Evolutionary conservation across 2,797 vertebrate genomes (phyloP), one percentile per base, ranked within the genome.

Genomic region (Cossypha polioptera): DNA sequence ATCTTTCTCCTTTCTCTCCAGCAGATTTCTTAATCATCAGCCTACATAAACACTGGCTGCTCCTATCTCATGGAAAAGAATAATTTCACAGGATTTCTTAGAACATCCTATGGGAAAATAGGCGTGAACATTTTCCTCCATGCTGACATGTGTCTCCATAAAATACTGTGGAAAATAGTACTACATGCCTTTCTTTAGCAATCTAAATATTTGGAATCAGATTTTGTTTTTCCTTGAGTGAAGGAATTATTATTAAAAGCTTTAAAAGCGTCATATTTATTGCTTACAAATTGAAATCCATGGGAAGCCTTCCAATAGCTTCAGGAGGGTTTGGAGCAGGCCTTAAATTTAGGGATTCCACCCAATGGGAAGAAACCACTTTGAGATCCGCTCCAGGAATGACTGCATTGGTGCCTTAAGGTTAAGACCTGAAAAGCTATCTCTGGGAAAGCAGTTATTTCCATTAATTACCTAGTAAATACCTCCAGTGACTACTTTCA

Each of bases 151-250:
- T 50, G 68, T 55, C 50, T 33, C 16, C 73, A 57, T 94, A 83
- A 92, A 86, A 83, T 86, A 78, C 19, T 83, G 84, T 88, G 57
- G 75, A 94, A 95, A 95, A 93, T 72, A 92, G 31, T 77, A 50
- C 74, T 36, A 55, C 63, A 17, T 83, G 78, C 45, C 85, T 92
- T 93, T 95, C 74, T 90, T 91, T 76, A 96, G 75, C 45, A 92
- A 77, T 77, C 84, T 82, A 93, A 95, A 88, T 90, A 94, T 95
- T 95, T 94, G 65, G 63, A 93, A 67, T 55, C 53, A 59, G 47
- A 76, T 62, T 94, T 92, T 89, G 66, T 43, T 89, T 88, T 90
- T 61, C 48, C 76, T 86, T 74, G 45, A 67, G 51, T 48, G 26
- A 18, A 84, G 69, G 38, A 91, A 81, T 90, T 86, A 66, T 83